These are phyloP conservation scores for Atractosteus spatula DNA, from an alignment of 2,113 vertebrate genomes.

Conservation along the genomic window DNA sequence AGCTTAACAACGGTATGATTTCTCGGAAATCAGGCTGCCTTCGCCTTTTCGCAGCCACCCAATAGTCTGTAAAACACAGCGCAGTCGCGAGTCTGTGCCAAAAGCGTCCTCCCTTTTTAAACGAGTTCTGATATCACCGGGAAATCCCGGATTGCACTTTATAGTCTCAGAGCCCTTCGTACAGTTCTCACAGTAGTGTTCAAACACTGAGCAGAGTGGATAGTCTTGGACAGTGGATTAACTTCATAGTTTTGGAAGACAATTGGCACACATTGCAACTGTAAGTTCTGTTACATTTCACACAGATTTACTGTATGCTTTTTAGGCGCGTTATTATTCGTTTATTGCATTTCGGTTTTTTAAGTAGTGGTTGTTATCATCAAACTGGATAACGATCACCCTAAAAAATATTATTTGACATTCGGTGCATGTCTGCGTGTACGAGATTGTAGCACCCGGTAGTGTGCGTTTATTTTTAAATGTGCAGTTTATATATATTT, in stretches of 20 bases:
- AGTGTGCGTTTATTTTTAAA: no score
- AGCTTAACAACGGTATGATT: constrained; percentile 42
- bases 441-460: no score
- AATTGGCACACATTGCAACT: background rate
- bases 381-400: no score
- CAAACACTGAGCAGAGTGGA: background rate
- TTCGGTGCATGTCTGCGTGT: no score
- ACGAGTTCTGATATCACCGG: background rate
- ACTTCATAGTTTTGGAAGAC: background rate
- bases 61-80: constrained; percentile 6
- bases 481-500: no score
- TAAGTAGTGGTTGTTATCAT: no score
- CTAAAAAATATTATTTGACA: no score
- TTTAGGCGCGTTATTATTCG: background rate
- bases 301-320: background rate
- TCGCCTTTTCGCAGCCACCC: background rate
- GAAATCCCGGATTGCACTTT: constrained; percentile 24
- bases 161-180: background rate
- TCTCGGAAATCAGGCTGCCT: constrained; percentile 49
- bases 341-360: background rate
- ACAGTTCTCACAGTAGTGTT: no score
- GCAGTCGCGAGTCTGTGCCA: constrained; percentile 20
- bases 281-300: constrained; percentile 4
- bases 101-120: background rate
- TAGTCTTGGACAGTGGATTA: background rate